Evolutionary conservation across 2,113 vertebrate genomes (phyloP).

Genomic region (Rana temporaria): DNA sequence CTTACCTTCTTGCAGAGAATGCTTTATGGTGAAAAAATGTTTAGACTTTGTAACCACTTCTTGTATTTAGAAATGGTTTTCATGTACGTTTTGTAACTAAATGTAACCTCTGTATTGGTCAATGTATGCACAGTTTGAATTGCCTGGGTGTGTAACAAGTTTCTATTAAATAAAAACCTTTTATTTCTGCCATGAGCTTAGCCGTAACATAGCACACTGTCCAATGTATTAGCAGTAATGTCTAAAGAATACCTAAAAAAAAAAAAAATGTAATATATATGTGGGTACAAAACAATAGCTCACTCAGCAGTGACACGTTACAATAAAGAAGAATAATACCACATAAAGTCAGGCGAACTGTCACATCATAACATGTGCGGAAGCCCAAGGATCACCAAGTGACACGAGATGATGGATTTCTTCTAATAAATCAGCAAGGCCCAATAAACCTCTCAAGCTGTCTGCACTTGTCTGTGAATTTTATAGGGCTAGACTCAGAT

Average conservation of each 20-base stretch:
- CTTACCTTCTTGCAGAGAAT: too few relatives aligned
- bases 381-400: neutral
- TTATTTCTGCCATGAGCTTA: too few relatives aligned
- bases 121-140: too few relatives aligned
- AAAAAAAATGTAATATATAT: neutral
- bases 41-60: too few relatives aligned
- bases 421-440: neutral
- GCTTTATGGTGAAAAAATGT: too few relatives aligned
- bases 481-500: neutral
- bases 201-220: too few relatives aligned
- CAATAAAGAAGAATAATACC: neutral
- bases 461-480: neutral
- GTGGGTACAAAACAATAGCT: conserved; percentile 3
- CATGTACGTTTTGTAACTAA: too few relatives aligned
- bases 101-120: too few relatives aligned
- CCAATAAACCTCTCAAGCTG: neutral
- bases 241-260: neutral
- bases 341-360: too few relatives aligned
- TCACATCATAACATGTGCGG: neutral
- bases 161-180: too few relatives aligned
- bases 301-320: neutral
- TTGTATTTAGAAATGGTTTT: too few relatives aligned
- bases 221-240: neutral
- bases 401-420: neutral
- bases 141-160: too few relatives aligned